Evolutionary conservation across 2,113 vertebrate genomes (phyloP), one percentile per base, ranked within the genome.

Genomic region (human (Homo sapiens)): DNA sequence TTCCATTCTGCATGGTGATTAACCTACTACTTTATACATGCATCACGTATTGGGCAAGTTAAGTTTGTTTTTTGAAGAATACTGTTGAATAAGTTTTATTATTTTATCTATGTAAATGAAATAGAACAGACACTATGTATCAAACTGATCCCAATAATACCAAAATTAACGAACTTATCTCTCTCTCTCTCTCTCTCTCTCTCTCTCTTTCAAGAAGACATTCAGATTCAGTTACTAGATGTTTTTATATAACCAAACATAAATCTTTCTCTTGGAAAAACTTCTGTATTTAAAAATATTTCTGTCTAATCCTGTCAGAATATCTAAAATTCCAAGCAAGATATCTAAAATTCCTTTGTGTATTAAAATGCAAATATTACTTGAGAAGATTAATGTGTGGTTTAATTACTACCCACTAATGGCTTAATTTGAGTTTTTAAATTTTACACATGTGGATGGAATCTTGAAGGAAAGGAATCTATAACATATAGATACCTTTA

Each of bases 81-180:
- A 64, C 7, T 68, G 66, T 57, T 85, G 61, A 84, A 94, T 83
- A 50, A 83, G 4, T 9, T 22, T 94, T 89, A 45, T 68, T 66
- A 25, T 90, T 78, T 73, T 68, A 86, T 78, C 55, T 81, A 35
- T 66, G n/a, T 45, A 94, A 96, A 84, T 75, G 20, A 52, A 92
- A 76, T 6, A 89, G 27, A 68, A 32, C 16, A 83, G 18, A 43
- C 30, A 66, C 2, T 59, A 88, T 76, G 68, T 57, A 88, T 48
- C 25, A 92, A 81, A 93, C 50, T 57, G 7, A 73, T 78, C 17
- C 32, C 12, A 78, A 73, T 57, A 38, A 50, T 52, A 70, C 10
- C 8, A 72, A 76, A 80, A 66, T 73, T 55, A 66, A 90, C 55
- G 57, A 45, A 43, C 35, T 93, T 17, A 35, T 20, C 13, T 38